phyloP scores from a whole-genome alignment of 2,888 invertebrate genomes.

The Caenorhabditis sulstoni region DNA sequence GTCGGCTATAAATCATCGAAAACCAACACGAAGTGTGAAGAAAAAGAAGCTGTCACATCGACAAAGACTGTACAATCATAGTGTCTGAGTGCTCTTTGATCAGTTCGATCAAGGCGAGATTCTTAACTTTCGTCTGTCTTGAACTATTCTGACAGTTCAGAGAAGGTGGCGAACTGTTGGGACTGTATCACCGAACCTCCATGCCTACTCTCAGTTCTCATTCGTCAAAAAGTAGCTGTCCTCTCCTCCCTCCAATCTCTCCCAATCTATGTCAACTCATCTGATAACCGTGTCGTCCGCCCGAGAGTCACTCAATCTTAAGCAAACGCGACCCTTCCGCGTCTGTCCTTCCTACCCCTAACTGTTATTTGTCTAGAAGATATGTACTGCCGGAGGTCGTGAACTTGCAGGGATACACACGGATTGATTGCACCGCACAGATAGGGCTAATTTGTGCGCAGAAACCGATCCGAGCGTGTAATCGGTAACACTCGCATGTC shows the following conservation, averaged over 20 bases:
- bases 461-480: conserved; percentile 51
- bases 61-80: no score
- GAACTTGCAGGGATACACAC: conserved; percentile 18
- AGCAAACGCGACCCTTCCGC: conserved; percentile 38
- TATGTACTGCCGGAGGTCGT: conserved; percentile 21
- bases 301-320: conserved; percentile 51
- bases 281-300: conserved; percentile 49
- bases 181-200: no score
- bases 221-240: conserved; percentile 36
- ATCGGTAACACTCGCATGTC: conserved; percentile 58
- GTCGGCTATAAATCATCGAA: no score
- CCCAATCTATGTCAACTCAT: conserved; percentile 45
- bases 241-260: conserved; percentile 9
- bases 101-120: no score
- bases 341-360: conserved; percentile 22
- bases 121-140: no score
- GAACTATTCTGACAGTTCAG: no score
- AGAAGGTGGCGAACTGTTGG: no score
- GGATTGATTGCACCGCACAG: conserved; percentile 47
- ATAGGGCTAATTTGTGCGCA: conserved; percentile 49
- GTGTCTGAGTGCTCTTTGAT: no score
- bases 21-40: no score
- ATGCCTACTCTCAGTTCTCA: neutral
- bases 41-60: no score
- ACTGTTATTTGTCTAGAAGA: conserved; percentile 42